Evolutionary conservation across 2,797 vertebrate species (phyloP).

Genomic region (Pseudochromis fuscus): DNA sequence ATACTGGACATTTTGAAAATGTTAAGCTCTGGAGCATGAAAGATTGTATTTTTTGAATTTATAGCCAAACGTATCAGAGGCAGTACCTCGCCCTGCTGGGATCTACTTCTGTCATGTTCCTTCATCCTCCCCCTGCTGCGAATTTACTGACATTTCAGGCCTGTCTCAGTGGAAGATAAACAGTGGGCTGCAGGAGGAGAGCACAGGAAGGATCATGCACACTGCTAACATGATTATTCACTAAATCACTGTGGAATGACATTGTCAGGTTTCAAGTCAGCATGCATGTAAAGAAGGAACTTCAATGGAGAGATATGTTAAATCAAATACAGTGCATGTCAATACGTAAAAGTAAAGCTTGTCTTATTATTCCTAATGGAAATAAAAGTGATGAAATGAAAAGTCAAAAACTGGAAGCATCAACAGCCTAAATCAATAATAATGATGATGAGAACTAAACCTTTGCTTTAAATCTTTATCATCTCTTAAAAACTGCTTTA

Average conservation of each 20-base stretch:
- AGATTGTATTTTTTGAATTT: slow-evolving; percentile 33
- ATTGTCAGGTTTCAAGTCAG: slow-evolving; percentile 13
- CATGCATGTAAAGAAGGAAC: background rate
- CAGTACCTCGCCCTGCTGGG: slow-evolving; percentile 5
- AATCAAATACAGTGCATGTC: too few relatives aligned
- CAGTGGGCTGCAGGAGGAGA: slow-evolving; percentile 21
- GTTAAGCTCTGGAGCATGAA: slow-evolving; percentile 6
- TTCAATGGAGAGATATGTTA: background rate
- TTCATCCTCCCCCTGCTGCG: background rate
- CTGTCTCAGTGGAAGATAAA: slow-evolving; percentile 30
- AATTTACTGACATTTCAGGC: slow-evolving; percentile 22
- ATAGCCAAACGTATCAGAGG: background rate
- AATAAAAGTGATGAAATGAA: too few relatives aligned
- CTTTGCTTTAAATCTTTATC: too few relatives aligned
- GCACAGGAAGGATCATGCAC: slow-evolving; percentile 6
- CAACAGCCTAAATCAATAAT: too few relatives aligned
- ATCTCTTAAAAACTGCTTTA: too few relatives aligned
- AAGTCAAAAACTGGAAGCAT: too few relatives aligned
- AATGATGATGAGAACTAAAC: too few relatives aligned
- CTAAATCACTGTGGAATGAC: slow-evolving; percentile 37
- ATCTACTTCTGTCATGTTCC: slow-evolving; percentile 28
- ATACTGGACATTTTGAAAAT: slow-evolving; percentile 2
- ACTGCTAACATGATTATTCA: slow-evolving; percentile 30
- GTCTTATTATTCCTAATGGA: too few relatives aligned
- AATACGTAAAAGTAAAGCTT: too few relatives aligned